Percentiles rank a stretch among this genome's conserved stretches.
Conservation (phyloP, 1,140 invertebrate species). For the Trachymyrmex cornetzi region DNA sequence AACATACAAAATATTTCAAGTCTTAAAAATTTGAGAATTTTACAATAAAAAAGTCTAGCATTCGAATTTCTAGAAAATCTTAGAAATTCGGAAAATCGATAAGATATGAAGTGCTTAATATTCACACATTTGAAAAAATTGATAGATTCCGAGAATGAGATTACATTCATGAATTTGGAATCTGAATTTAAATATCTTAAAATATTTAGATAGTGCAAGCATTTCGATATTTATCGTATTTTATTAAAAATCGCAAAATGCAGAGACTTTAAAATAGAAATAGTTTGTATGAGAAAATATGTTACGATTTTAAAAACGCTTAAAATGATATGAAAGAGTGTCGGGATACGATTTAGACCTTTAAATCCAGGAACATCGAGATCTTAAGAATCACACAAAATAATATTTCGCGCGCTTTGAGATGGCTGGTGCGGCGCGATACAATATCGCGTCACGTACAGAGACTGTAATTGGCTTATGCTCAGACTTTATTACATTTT, state of each 20-base stretch:
- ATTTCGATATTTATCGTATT: neutral
- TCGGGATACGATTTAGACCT: slow-evolving; percentile 31
- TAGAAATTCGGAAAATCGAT: neutral
- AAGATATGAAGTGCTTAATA: neutral
- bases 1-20: neutral
- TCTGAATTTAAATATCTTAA: neutral
- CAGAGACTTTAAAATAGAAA: neutral
- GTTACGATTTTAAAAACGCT: neutral
- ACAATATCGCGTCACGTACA: slow-evolving; percentile 42
- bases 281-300: neutral
- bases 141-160: neutral
- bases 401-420: slow-evolving; percentile 45
- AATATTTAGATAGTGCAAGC: neutral
- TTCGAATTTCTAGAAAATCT: neutral
- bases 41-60: neutral
- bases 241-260: slow-evolving; percentile 6
- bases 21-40: neutral
- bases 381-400: slow-evolving; percentile 13
- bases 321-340: neutral
- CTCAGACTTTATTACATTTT: slow-evolving; percentile 66
- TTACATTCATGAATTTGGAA: neutral
- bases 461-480: slow-evolving; percentile 64
- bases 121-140: neutral
- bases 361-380: slow-evolving; percentile 55
- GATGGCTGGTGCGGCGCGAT: slow-evolving; percentile 30